These are phyloP conservation scores for Spodoptera littoralis DNA, from an alignment of 2,888 invertebrate species.

Conservation along the genomic window DNA sequence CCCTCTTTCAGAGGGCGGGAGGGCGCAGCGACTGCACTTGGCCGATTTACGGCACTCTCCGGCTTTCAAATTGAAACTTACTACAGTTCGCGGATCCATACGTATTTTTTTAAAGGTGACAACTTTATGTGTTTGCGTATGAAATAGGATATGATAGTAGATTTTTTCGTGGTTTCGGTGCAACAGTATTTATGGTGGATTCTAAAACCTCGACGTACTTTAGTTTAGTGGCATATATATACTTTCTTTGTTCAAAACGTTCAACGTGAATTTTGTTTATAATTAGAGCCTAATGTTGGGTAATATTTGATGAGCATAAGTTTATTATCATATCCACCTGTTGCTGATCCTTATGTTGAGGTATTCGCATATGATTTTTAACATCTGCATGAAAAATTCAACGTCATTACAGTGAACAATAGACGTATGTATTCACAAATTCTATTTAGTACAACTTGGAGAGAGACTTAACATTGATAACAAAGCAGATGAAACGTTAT, in stretches of 20 bases:
- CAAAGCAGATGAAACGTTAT: slow-evolving; percentile 30
- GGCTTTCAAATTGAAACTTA: slow-evolving; percentile 74
- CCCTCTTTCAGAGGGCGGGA: slow-evolving; percentile 71
- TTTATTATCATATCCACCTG: slow-evolving; percentile 30
- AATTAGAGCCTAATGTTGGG: too few species aligned
- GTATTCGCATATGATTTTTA: neutral
- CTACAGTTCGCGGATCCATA: slow-evolving; percentile 34
- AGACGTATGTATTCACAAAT: too few species aligned
- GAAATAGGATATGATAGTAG: neutral
- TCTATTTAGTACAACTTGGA: too few species aligned
- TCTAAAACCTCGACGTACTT: neutral
- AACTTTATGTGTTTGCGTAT: slow-evolving; percentile 11
- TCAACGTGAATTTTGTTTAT: too few species aligned
- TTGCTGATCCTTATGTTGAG: slow-evolving; percentile 24
- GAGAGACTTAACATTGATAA: slow-evolving; percentile 15
- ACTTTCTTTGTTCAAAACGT: too few species aligned
- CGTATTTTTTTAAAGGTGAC: slow-evolving; percentile 39
- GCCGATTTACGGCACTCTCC: slow-evolving; percentile 80
- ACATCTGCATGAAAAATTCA: too few species aligned
- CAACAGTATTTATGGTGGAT: neutral
- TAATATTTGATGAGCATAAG: too few species aligned
- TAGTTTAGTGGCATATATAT: neutral
- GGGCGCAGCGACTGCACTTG: slow-evolving; percentile 77
- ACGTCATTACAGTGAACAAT: too few species aligned
- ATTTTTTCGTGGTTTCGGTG: slow-evolving; percentile 9